Evolutionary conservation across 2,113 vertebrate species (phyloP).

Genomic region (Tamias sibiricus): DNA sequence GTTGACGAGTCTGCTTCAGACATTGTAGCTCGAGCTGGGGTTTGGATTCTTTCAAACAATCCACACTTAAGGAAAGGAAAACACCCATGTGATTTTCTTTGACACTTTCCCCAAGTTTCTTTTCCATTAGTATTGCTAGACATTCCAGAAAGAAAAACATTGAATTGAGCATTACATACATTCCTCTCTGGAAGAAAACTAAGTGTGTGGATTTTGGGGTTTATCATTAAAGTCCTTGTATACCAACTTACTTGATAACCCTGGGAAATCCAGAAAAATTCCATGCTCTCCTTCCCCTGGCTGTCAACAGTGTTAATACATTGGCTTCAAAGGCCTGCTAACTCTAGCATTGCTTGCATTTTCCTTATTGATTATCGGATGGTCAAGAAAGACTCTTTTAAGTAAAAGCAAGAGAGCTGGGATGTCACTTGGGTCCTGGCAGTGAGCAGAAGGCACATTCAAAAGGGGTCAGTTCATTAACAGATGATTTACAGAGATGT

Average conservation of each 20-base stretch:
- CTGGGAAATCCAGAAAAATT: slow-evolving; percentile 15
- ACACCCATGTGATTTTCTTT: slow-evolving; percentile 78
- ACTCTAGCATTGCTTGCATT: background rate
- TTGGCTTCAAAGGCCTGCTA: background rate
- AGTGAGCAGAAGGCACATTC: background rate
- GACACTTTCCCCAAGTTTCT: slow-evolving; percentile 74
- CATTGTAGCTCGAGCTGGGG: slow-evolving; percentile 58
- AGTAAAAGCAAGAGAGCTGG: background rate
- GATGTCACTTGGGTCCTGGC: background rate
- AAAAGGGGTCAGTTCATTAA: background rate
- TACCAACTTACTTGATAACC: background rate
- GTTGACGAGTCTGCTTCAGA: slow-evolving; percentile 64
- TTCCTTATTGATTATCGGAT: background rate
- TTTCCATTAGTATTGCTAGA: slow-evolving; percentile 76
- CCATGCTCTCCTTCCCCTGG: background rate
- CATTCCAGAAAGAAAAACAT: slow-evolving; percentile 74
- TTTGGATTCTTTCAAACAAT: slow-evolving; percentile 75
- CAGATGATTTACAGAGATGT: background rate
- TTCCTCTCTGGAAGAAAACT: slow-evolving; percentile 53
- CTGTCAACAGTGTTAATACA: background rate
- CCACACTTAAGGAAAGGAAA: slow-evolving; percentile 65
- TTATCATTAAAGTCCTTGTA: slow-evolving; percentile 29
- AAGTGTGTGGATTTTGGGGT: background rate
- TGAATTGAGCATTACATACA: slow-evolving; percentile 53
- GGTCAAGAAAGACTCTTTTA: background rate